Evolutionary conservation across 2,888 invertebrate species (phyloP).

Genomic region (Caenorhabditis angaria): DNA sequence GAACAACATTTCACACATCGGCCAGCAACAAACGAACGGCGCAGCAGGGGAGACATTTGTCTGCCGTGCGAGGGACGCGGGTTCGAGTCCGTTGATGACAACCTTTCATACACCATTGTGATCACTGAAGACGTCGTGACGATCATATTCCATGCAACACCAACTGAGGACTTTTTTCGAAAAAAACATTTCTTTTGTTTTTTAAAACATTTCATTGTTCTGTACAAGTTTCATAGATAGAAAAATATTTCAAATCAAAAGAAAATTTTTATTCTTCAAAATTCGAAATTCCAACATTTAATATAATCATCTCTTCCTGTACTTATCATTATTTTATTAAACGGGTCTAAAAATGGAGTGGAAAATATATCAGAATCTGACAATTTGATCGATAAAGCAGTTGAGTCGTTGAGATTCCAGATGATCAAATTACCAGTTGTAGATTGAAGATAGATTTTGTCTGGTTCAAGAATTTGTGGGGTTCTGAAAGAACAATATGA

Average conservation of each 20-base stretch:
- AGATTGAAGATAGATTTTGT: not conserved
- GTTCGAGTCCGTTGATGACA: slow-evolving; percentile 39
- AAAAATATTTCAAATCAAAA: too few species aligned
- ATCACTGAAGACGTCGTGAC: slow-evolving; percentile 44
- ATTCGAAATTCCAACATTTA: not conserved
- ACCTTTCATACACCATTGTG: slow-evolving; percentile 41
- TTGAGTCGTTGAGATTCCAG: not conserved
- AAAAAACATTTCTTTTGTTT: too few species aligned
- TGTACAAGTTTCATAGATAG: too few species aligned
- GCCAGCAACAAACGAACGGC: slow-evolving; percentile 6
- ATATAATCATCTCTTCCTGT: not conserved
- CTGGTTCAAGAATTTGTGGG: not conserved
- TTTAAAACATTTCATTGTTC: too few species aligned
- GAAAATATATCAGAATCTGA: not conserved
- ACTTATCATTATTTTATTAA: not conserved
- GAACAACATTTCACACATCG: not conserved
- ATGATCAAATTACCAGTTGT: not conserved
- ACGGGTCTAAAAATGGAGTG: not conserved
- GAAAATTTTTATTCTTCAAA: not conserved
- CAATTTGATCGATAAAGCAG: not conserved
- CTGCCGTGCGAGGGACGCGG: slow-evolving; percentile 3
- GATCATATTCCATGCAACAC: slow-evolving; percentile 40
- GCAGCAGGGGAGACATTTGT: slow-evolving; percentile 10
- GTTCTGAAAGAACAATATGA: not conserved
- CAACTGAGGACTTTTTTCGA: slow-evolving; percentile 41